Conservation (phyloP, 2,113 vertebrate species). For the Entelurus aequoreus region DNA sequence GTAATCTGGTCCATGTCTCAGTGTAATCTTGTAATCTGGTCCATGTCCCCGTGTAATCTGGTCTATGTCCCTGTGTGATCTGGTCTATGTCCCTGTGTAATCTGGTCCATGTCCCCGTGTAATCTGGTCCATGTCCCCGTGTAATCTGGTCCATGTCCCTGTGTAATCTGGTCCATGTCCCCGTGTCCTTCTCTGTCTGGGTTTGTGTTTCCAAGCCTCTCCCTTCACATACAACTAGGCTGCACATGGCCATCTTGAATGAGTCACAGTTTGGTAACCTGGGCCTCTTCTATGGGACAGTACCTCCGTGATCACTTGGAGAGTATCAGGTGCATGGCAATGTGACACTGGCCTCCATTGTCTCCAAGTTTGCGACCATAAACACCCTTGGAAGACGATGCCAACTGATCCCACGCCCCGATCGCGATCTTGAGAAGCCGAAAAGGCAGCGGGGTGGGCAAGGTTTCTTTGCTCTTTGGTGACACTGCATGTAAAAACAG, state of each 20-base stretch:
- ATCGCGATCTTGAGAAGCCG: not conserved
- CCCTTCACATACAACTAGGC: slow-evolving; percentile 28
- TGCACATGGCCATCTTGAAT: slow-evolving; percentile 58
- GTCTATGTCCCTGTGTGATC: too few relatives aligned
- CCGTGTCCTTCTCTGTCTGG: slow-evolving; percentile 8
- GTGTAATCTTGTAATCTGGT: too few relatives aligned
- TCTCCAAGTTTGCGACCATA: slow-evolving; percentile 24
- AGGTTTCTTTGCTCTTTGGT: not conserved
- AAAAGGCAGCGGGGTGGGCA: not conserved
- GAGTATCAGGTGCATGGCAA: slow-evolving; percentile 62
- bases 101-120: too few relatives aligned
- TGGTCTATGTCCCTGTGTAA: too few relatives aligned
- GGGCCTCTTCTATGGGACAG: slow-evolving; percentile 61
- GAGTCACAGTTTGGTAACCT: slow-evolving; percentile 61
- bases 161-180: not conserved
- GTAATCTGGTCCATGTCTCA: too few relatives aligned
- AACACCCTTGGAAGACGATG: slow-evolving; percentile 21
- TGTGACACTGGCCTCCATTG: slow-evolving; percentile 50
- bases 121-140: too few relatives aligned
- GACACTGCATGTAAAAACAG: slow-evolving; percentile 25
- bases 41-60: too few relatives aligned
- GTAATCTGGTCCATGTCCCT: too few relatives aligned
- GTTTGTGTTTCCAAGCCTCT: slow-evolving; percentile 24
- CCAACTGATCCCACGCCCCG: not conserved
- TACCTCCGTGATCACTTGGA: slow-evolving; percentile 51